Base-by-base conservation (phyloP, 2,888 invertebrate species). In the Trichogramma dendrolimi region DNA sequence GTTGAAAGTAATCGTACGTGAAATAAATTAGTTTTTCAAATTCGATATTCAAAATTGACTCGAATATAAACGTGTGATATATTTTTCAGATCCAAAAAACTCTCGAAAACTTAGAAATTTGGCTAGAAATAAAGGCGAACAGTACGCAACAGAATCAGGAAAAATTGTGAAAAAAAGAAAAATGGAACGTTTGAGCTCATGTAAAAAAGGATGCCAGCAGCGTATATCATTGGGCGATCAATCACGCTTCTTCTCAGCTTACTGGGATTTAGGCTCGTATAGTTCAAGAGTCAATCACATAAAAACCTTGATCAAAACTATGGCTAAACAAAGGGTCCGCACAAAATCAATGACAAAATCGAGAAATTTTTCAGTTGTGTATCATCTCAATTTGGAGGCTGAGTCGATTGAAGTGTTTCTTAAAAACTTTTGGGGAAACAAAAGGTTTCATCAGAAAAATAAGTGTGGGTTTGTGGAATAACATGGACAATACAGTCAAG, bases 361-460 rank as follows among this genome's bases (percentile, higher is more conserved):
- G 7, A 8, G 61, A 6, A 60, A 64, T 8, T 64, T 46, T 40
- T 38, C 58, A 4, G 64, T 50, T 0, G 14, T 46, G 6, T 65
- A 65, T 27, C 48, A 59, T 11, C 47, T 65, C 1, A 62, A 48
- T 10, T 10, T 4, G 5, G 58, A 62, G n/a, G 1, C 7, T 1
- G 38, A n/a, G 4, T 54, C 54, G 39, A 44, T 52, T 4, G 42
- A 58, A 62, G 27, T 67, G 66, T 14, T 67, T 64, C 40, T n/a
- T 42, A 47, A 10, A 54, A 1, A 64, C 64, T 14, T 46, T 67
- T 4, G 66, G 60, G 4, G 66, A 64, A 47, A 64, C 63, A 7
- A 51, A 60, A 5, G 55, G 53, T 1, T 66, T 64, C 51, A 51
- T 57, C 4, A 48, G 55, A 1, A 64, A 62, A 42, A 46, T 66